Conservation (phyloP, 2,113 vertebrate species). For the Acanthochromis polyacanthus region DNA sequence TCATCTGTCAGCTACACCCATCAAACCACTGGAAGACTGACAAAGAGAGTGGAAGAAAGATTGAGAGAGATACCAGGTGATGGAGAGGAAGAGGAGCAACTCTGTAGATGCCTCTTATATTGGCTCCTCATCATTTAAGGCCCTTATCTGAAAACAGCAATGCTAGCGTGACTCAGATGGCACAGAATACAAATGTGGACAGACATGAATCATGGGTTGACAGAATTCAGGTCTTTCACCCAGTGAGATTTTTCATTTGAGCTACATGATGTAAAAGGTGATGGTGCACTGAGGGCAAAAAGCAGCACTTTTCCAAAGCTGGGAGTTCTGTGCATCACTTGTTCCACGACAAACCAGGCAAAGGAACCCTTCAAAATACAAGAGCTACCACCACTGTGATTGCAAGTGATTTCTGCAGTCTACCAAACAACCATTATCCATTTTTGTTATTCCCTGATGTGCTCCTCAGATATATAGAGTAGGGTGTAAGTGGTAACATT, state of each 20-base stretch:
- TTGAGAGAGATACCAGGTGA: slow-evolving; percentile 62
- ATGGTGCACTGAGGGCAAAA: slow-evolving; percentile 9
- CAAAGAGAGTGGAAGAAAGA: slow-evolving; percentile 65
- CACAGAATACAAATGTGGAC: slow-evolving; percentile 58
- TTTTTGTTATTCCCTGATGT: slow-evolving; percentile 16
- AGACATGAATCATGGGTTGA: slow-evolving; percentile 41
- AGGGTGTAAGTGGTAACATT: slow-evolving; percentile 15
- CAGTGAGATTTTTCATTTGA: slow-evolving; percentile 29
- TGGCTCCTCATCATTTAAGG: slow-evolving; percentile 38
- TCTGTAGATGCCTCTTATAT: slow-evolving; percentile 35
- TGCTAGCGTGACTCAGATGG: slow-evolving; percentile 43
- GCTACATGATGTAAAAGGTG: slow-evolving; percentile 18
- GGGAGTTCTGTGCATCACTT: slow-evolving; percentile 3
- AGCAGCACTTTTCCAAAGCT: neutral
- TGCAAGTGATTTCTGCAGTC: slow-evolving; percentile 9
- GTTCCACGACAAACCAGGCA: slow-evolving; percentile 1
- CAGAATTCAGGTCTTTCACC: slow-evolving; percentile 31
- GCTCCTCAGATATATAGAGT: slow-evolving; percentile 4
- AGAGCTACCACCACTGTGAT: neutral
- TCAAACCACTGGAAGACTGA: slow-evolving; percentile 73
- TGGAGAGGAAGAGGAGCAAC: slow-evolving; percentile 58
- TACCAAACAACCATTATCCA: neutral
- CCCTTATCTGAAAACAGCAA: slow-evolving; percentile 48
- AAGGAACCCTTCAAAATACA: slow-evolving; percentile 4
- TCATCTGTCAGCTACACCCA: slow-evolving; percentile 79